A percentile compares a stretch with the other conserved stretches of the same genome.
Evolutionary conservation across 2,888 invertebrate species (phyloP).

Genomic region (Stenodema calcarata): DNA sequence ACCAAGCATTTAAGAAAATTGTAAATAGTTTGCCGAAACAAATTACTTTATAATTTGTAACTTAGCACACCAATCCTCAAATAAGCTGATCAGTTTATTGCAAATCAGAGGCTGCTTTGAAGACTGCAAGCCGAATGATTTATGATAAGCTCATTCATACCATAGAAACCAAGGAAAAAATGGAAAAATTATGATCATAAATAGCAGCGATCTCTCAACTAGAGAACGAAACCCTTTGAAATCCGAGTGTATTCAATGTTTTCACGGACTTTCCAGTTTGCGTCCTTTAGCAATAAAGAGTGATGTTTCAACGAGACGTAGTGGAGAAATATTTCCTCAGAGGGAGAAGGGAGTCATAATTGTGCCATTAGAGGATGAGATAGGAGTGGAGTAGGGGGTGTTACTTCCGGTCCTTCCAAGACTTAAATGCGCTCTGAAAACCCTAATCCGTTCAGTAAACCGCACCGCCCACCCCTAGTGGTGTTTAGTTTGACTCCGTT

Average conservation of each 20-base stretch:
- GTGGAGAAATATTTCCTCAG: neutral
- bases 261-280: neutral
- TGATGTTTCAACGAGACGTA: neutral
- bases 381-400: neutral
- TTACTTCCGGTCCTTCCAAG: neutral
- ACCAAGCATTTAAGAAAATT: too few species aligned
- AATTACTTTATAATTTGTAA: too few species aligned
- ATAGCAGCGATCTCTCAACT: too few species aligned
- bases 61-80: too few species aligned
- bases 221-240: neutral
- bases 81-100: too few species aligned
- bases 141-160: too few species aligned
- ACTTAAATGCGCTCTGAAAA: neutral
- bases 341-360: conserved; percentile 18
- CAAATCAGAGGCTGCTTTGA: too few species aligned
- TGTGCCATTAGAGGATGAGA: conserved; percentile 14
- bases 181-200: too few species aligned
- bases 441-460: conserved; percentile 27
- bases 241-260: neutral
- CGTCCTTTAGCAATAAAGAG: neutral
- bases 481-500: conserved; percentile 20
- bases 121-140: too few species aligned
- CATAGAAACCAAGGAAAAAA: too few species aligned
- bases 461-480: neutral
- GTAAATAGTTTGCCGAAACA: too few species aligned